Evolutionary conservation across 1,140 invertebrate species (phyloP).

Genomic region (Oryctes rhinoceros): DNA sequence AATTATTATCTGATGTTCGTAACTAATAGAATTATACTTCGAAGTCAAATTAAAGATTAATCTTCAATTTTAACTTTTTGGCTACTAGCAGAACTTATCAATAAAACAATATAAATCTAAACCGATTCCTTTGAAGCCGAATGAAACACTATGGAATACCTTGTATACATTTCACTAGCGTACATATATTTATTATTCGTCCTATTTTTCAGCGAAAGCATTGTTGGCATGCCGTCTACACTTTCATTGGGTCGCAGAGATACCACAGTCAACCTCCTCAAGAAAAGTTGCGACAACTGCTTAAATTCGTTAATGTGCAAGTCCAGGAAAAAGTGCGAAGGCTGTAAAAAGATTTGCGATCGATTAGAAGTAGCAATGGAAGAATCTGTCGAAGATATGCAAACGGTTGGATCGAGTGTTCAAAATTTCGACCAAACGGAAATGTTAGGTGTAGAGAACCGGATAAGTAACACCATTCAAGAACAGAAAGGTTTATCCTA

Average conservation of each 20-base stretch:
- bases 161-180: no score
- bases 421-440: neutral
- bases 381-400: neutral
- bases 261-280: neutral
- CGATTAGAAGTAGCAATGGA: neutral
- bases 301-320: neutral
- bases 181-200: no score
- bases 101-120: no score
- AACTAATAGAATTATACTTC: no score
- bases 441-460: neutral
- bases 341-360: slow-evolving; percentile 19
- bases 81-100: no score
- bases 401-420: neutral
- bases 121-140: no score
- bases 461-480: neutral
- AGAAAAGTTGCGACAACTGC: neutral
- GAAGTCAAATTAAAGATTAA: no score
- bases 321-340: neutral
- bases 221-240: neutral
- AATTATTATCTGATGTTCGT: no score
- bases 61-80: no score
- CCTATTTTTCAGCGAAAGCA: neutral
- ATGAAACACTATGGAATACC: no score
- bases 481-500: neutral
- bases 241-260: slow-evolving; percentile 11